phyloP scores from a whole-genome alignment of 2,113 vertebrate species.

The Phalacrocorax brasilianus region DNA sequence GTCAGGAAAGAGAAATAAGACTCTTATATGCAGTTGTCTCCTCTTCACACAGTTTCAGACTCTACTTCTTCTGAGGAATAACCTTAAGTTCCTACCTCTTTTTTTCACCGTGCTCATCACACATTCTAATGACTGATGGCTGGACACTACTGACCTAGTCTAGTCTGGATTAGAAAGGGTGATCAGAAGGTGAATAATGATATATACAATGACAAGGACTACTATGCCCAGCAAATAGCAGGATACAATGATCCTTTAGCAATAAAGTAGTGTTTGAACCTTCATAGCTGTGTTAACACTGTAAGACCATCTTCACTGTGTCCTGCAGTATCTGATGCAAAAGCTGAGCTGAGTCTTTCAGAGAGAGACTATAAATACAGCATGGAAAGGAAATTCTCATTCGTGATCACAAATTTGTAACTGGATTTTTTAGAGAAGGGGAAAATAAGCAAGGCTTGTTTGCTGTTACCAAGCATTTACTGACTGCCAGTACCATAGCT shows the following conservation, averaged over 20 bases:
- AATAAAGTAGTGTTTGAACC: neutral
- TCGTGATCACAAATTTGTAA: neutral
- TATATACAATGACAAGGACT: neutral
- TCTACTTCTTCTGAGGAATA: neutral
- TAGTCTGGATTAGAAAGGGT: neutral
- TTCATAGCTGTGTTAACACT: neutral
- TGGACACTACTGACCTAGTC: neutral
- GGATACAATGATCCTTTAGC: neutral
- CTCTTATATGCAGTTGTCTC: neutral
- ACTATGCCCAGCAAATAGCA: rapidly evolving
- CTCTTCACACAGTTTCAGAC: neutral
- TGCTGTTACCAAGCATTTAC: neutral
- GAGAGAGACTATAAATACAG: neutral
- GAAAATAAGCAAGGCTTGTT: neutral
- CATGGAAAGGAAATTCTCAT: neutral
- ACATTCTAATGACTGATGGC: neutral
- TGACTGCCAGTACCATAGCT: neutral
- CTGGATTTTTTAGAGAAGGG: neutral
- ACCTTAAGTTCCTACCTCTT: neutral
- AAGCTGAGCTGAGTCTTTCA: neutral
- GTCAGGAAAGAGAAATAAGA: neutral
- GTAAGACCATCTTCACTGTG: neutral
- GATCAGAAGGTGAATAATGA: neutral
- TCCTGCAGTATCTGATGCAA: neutral
- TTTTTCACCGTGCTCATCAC: neutral